phyloP scores from a whole-genome alignment of 2,888 invertebrate species.

The Andrena camellia region DNA sequence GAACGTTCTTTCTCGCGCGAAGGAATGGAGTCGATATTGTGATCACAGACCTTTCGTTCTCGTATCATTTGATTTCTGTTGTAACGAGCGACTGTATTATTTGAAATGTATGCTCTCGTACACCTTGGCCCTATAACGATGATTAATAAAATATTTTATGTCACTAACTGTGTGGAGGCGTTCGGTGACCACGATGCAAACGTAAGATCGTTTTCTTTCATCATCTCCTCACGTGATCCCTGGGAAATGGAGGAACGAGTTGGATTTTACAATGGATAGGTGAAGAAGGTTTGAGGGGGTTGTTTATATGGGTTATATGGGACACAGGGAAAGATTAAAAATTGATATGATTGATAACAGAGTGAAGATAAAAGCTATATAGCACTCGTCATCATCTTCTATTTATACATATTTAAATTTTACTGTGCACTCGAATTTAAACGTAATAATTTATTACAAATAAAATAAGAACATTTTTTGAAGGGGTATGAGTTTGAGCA shows the following conservation, averaged over 20 bases:
- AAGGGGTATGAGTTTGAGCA: too few relatives aligned
- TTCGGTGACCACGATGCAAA: constrained; percentile 20
- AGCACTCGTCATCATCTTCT: too few relatives aligned
- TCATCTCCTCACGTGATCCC: not conserved
- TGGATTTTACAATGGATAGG: not conserved
- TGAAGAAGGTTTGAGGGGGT: not conserved
- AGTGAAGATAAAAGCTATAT: too few relatives aligned
- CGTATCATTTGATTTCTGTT: constrained; percentile 32
- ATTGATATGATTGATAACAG: too few relatives aligned
- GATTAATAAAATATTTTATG: constrained; percentile 72
- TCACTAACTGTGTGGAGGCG: constrained; percentile 42
- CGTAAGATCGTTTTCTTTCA: not conserved
- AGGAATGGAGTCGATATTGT: constrained; percentile 30
- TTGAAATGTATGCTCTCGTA: constrained; percentile 66
- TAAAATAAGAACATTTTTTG: not conserved
- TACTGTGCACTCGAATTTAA: too few relatives aligned
- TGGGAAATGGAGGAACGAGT: not conserved
- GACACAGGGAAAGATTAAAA: too few relatives aligned
- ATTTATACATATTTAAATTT: too few relatives aligned
- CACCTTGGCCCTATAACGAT: constrained; percentile 70
- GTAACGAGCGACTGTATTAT: constrained; percentile 57
- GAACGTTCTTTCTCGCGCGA: not conserved
- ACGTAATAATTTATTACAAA: too few relatives aligned
- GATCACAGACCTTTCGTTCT: constrained; percentile 44
- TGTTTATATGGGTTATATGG: too few relatives aligned